Conservation (phyloP, 2,113 vertebrate species). For the Syngnathus floridae region DNA sequence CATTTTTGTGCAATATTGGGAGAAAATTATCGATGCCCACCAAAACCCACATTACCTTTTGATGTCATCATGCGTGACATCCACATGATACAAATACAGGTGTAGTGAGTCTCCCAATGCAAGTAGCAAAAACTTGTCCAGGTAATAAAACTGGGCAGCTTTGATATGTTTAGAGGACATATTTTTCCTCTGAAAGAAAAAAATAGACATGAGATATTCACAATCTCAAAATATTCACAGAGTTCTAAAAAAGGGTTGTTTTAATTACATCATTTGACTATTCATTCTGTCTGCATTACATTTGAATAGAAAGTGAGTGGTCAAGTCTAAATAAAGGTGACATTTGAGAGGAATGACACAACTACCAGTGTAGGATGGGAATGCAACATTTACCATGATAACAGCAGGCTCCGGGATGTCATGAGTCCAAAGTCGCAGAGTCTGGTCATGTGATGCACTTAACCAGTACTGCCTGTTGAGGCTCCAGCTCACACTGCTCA, state of each 20-base stretch:
- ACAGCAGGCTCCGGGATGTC: constrained; percentile 57
- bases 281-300: not conserved
- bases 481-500: constrained; percentile 80
- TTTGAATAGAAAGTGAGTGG: not conserved
- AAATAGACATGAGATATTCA: not conserved
- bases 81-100: constrained; percentile 70
- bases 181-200: constrained; percentile 67
- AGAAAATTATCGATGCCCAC: not conserved
- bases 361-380: not conserved
- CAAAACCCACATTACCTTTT: constrained; percentile 64
- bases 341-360: not conserved
- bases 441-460: constrained; percentile 77
- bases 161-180: constrained; percentile 65
- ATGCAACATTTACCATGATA: constrained; percentile 71
- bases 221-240: not conserved
- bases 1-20: not conserved
- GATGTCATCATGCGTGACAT: constrained; percentile 69
- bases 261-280: not conserved
- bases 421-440: constrained; percentile 74
- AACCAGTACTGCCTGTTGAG: constrained; percentile 75
- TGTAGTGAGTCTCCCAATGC: constrained; percentile 75
- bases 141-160: constrained; percentile 82
- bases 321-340: not conserved
- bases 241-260: not conserved
- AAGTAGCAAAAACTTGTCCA: constrained; percentile 79